Base-by-base conservation (phyloP, 2,888 invertebrate species). In the Liposcelis brunnea region DNA sequence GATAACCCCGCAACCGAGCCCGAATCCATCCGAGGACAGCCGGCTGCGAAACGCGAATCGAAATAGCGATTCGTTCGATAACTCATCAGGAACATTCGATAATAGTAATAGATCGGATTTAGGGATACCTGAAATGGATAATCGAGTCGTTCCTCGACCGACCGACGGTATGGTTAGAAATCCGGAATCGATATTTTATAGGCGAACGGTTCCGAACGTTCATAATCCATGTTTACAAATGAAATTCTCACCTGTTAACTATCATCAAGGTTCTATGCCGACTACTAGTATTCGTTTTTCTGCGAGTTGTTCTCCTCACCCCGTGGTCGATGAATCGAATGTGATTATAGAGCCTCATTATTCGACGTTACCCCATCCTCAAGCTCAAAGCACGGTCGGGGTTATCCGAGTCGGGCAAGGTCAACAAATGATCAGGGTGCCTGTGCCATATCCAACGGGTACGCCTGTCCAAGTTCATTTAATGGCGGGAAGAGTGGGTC, bases 371-470 rank as follows among this genome's bases (percentile, higher is more conserved):
- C 49, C 52, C 2, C 50, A 48, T 7, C 51, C 52, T 11, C 51
- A 51, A 15, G 44, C 44, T 10, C 49, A 50, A 7, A 52, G 53
- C 11, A 54, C 55, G 11, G 51, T 55, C 32, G 55, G 55, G 26
- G 48, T 54, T 14, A 54, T 56, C n/a, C 50, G 51, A 14, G 50
- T 51, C 31, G 56, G 55, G 4, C 55, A 55, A 49, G 64, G 64
- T 10, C 66, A 66, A 50, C 67, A 67, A 53, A 67, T 66, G 42
- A 67, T 67, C 48, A 60, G 67, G 31, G 65, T 68, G 46, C 65
- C 65, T 35, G 63, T 64, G 44, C 67, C 67, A 2, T 57, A 56
- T 49, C 54, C 53, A 11, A 51, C 55, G 5, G 65, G 65, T 31
- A 65, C 67, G 55, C 67, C 68, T 45, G 52, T 67, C 36, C 67